Conservation (phyloP, 1,140 invertebrate species). For the Pogonomyrmex californicus region DNA sequence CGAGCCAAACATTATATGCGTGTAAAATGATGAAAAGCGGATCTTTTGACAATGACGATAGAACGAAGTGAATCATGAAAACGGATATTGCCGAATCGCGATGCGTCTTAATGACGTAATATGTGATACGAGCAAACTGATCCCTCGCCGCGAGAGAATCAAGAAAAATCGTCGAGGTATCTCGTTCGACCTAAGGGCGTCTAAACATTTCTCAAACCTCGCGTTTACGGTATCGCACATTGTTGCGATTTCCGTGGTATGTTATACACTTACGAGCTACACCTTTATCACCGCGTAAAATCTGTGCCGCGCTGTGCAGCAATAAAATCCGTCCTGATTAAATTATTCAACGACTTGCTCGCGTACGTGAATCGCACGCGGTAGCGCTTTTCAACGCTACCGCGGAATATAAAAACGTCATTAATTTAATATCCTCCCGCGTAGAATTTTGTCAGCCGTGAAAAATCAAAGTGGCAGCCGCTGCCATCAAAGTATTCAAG, state of each 20-base stretch:
- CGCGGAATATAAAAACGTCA: constrained; percentile 22
- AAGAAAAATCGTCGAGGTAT: not conserved
- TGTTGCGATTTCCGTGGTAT: not conserved
- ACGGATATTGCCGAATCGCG: not conserved
- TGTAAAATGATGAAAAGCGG: not conserved
- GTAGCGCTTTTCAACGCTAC: not conserved
- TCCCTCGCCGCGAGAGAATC: not conserved
- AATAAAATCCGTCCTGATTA: constrained; percentile 42
- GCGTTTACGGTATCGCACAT: not conserved
- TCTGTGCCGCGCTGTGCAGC: not conserved
- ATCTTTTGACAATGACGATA: not conserved
- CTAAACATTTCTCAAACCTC: not conserved
- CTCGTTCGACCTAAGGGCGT: not conserved
- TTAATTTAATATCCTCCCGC: constrained; percentile 29
- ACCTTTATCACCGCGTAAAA: constrained; percentile 30
- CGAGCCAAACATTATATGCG: not conserved
- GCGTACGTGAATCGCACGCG: not conserved
- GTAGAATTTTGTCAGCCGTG: not conserved
- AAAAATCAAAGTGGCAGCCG: not conserved
- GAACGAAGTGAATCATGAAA: not conserved
- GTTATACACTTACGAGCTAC: not conserved
- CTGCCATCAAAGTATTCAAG: not conserved
- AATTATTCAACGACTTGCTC: constrained; percentile 40
- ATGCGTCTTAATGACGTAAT: not conserved
- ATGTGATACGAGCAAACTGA: not conserved